Base-by-base conservation (phyloP, 2,113 vertebrate genomes). In the Neotoma lepida region DNA sequence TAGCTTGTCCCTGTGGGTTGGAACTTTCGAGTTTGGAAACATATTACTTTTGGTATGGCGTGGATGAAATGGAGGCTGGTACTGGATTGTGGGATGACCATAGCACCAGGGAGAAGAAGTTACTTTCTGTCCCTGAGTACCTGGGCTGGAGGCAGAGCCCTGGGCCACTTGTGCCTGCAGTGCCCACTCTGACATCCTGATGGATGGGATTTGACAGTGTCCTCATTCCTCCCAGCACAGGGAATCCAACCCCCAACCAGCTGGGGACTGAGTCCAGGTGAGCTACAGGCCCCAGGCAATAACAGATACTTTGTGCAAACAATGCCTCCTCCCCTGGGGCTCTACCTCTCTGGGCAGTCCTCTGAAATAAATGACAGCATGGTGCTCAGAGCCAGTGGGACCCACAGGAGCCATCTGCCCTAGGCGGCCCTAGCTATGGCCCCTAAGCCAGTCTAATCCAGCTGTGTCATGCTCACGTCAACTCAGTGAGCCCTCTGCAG, bases 71-170 rank as follows among this genome's bases (percentile, higher is more conserved):
- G 51, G 86, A 86, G 49, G 54, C 12, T 33, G 78, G 41, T 14
- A 0, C 49, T 33, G 30, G 68, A 33, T 12, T 88, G 0, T n/a
- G 73, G 41, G 22, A 61, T 74, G 77, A 51, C n/a, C 49, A 13
- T 3, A 20, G 92, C 73, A 2, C 41, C 26, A 10, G 46, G 46
- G 10, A 68, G 58, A 64, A 93, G 81, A 33, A 90, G 28, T 58
- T 9, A 1, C 56, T 10, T 41, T 93, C 64, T 24, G 1, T 91
- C 87, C n/a, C 89, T 41, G 66, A 91, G 80, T 14, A 28, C 88
- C 0, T 28, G 85, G 76, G 81, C 95, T 96, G 74, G 92, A 94
- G 92, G 95, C 90, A 77, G 82, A 89, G 91, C 96, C 89, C 88
- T 68, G 93, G 96, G 95, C 92, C 66, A 14, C 90, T 17, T 35